Evolutionary conservation across 2,888 invertebrate species (phyloP).

Genomic region (Ochropacha duplaris): DNA sequence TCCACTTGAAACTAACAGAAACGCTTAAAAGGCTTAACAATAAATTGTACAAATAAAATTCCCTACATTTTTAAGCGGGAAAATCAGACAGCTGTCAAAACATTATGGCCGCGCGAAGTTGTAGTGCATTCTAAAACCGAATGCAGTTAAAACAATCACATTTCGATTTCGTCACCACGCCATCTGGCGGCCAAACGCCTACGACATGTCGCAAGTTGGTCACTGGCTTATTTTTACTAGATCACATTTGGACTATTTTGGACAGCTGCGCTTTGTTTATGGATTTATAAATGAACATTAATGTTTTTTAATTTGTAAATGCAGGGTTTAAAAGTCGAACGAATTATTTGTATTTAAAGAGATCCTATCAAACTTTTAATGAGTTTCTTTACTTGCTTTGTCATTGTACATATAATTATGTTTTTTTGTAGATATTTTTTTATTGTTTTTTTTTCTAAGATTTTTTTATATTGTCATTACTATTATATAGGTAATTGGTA

Average conservation of each 20-base stretch:
- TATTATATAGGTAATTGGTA: no score
- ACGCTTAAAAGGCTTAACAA: not conserved
- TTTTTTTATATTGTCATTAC: no score
- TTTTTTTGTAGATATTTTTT: not conserved
- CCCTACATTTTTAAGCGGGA: conserved; percentile 14
- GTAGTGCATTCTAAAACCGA: conserved; percentile 35
- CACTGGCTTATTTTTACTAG: conserved; percentile 37
- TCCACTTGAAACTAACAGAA: not conserved
- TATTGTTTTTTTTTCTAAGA: no score
- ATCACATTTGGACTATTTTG: conserved; percentile 32
- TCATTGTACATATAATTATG: no score
- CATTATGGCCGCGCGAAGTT: conserved; percentile 11
- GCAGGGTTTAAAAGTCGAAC: not conserved
- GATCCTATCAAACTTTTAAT: not conserved
- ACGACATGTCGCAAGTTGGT: conserved; percentile 30
- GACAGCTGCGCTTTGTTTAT: conserved; percentile 12
- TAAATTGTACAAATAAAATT: not conserved
- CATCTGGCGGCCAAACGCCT: conserved; percentile 58
- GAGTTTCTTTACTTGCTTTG: not conserved
- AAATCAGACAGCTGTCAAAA: conserved; percentile 41
- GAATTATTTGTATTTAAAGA: not conserved
- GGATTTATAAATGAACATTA: not conserved
- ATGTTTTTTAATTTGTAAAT: not conserved
- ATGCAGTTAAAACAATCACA: conserved; percentile 33
- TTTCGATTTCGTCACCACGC: conserved; percentile 40